Base-by-base conservation (phyloP, 1,140 invertebrate species). In the Drosophila chauvacae region DNA sequence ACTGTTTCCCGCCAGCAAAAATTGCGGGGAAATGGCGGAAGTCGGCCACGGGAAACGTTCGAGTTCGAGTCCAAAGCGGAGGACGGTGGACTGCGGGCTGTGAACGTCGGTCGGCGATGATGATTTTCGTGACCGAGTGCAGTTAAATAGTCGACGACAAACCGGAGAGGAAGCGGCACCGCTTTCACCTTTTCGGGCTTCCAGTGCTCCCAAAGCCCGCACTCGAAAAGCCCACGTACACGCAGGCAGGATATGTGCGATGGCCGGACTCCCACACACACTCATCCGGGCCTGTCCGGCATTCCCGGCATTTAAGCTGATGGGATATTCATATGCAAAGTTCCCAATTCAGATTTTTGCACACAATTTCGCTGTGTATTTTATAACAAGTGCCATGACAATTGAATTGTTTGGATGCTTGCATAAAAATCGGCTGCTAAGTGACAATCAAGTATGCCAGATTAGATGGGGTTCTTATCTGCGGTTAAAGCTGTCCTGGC, bases 91-190 rank as follows among this genome's bases (percentile, higher is more conserved):
- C 23, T 39, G 41, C 33, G 44, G 51, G 53, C 33, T 42, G 65
- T 72, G 77, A 55, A 72, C 68, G 65, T 56, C 44, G 57, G 55
- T 62, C 26, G 56, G 62, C 77, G 28, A 59, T 73, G 81, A 90
- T 90, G 85, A 90, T 85, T 90, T 90, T 90, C 85, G 85, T 90
- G 85, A 90, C 85, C 81, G 88, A 90, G 81, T 85, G 85, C 85
- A 90, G 86, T 90, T 90, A 90, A 90, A 90, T 61, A 90, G 80
- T 61, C 72, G 68, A 75, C 85, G 77, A 88, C 84, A 81, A 87
- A 80, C 84, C 66, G 66, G 53, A 69, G 55, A 59, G 80, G 56
- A 77, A 77, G 72, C 45, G 79, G 58, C 65, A 70, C 65, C 50
- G 81, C 73, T 72, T 73, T 63, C 77, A 77, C 62, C 82, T 69